A percentile compares a stretch with the other conserved stretches of the same genome.
These are phyloP conservation scores for Caenorhabditis auriculariae DNA, from an alignment of 2,888 invertebrate genomes.

Conservation along the genomic window DNA sequence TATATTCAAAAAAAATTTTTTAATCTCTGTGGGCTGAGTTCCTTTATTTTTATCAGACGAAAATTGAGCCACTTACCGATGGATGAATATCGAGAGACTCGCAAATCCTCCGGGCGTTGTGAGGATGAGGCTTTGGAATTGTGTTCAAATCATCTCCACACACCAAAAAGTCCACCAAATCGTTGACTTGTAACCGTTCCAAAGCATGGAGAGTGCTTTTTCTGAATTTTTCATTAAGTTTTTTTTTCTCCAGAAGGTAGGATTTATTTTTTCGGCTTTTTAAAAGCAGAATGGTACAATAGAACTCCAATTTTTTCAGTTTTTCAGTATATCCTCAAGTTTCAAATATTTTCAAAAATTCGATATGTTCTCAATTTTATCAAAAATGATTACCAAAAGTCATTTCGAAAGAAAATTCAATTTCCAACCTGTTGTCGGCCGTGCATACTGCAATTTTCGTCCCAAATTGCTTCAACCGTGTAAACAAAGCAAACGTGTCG, in stretches of 20 bases:
- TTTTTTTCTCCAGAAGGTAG: too few relatives aligned
- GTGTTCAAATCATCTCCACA: slow-evolving; percentile 66
- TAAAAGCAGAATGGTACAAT: too few relatives aligned
- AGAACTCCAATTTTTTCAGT: too few relatives aligned
- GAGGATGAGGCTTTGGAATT: slow-evolving; percentile 65
- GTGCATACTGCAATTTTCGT: slow-evolving; percentile 67
- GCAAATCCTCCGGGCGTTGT: slow-evolving; percentile 64
- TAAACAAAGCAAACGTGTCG: slow-evolving; percentile 64
- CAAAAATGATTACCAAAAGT: neutral
- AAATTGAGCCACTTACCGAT: slow-evolving; percentile 33
- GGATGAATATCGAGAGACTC: slow-evolving; percentile 47
- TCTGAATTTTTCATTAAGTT: too few relatives aligned
- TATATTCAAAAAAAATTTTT: neutral
- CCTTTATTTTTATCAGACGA: neutral
- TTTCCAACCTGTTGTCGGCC: slow-evolving; percentile 63
- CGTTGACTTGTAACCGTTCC: slow-evolving; percentile 49
- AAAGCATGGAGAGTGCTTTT: slow-evolving; percentile 51
- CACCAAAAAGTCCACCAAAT: slow-evolving; percentile 65
- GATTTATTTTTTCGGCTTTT: too few relatives aligned
- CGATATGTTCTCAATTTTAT: neutral
- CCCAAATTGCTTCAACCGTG: slow-evolving; percentile 63
- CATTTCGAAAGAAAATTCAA: neutral
- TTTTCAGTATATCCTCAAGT: neutral
- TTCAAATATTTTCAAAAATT: neutral
- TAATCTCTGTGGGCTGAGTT: neutral